Evolutionary conservation across 2,888 invertebrate genomes (phyloP).

Genomic region (Molanna angustata): DNA sequence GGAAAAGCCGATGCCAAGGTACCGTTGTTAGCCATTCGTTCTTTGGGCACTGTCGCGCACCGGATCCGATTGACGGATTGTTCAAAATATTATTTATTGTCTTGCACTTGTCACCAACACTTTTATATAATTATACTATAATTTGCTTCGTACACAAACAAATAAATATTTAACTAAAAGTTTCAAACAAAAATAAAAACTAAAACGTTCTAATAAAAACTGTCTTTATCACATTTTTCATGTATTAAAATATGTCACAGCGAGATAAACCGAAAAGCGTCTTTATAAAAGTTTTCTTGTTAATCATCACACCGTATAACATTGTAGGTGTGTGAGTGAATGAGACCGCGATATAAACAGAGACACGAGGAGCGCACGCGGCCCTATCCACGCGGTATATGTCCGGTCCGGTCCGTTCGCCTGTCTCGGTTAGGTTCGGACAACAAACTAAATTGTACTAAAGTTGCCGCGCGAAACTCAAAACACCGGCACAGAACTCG

Average conservation of each 20-base stretch:
- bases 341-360: conserved; percentile 33
- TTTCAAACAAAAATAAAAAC: conserved; percentile 21
- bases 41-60: conserved; percentile 12
- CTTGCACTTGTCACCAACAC: not conserved
- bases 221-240: conserved; percentile 25
- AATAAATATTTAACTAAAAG: not conserved
- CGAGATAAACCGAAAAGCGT: conserved; percentile 9
- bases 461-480: not conserved
- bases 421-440: too few species aligned
- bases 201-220: conserved; percentile 16
- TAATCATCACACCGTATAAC: conserved; percentile 17
- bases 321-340: conserved; percentile 9
- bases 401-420: too few species aligned
- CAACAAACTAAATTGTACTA: too few species aligned
- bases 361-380: conserved; percentile 21
- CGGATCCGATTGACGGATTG: conserved; percentile 9
- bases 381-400: not conserved
- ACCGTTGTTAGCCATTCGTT: conserved; percentile 53
- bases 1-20: conserved; percentile 55
- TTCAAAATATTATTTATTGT: not conserved
- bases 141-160: not conserved
- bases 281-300: conserved; percentile 18
- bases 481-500: conserved; percentile 1
- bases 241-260: conserved; percentile 20
- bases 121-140: conserved; percentile 4